Evolutionary conservation across 1,140 invertebrate species (phyloP).

Genomic region (Nymphalis io): DNA sequence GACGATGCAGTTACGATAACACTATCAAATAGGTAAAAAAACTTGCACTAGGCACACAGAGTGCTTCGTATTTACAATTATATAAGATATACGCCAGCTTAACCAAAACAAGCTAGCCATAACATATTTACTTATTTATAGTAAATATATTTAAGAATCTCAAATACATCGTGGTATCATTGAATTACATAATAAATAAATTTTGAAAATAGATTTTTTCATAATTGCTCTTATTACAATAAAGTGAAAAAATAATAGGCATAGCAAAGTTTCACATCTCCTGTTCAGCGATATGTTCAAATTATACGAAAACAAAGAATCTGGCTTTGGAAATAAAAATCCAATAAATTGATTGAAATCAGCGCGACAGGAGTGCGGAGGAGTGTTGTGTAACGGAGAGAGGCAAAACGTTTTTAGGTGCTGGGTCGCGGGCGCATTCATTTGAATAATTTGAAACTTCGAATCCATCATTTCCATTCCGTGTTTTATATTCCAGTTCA

Average conservation of each 20-base stretch:
- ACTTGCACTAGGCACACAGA: no score
- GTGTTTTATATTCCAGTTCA: conserved; percentile 39
- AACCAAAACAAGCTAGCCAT: no score
- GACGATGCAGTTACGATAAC: no score
- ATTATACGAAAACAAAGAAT: conserved; percentile 14
- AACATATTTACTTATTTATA: no score
- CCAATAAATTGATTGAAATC: conserved; percentile 26
- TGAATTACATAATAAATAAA: no score
- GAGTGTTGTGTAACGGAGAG: background rate
- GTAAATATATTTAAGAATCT: no score
- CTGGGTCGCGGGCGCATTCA: conserved; percentile 43
- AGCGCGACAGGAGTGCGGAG: conserved; percentile 1
- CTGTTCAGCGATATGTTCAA: background rate
- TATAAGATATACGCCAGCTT: no score
- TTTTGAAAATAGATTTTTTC: no score
- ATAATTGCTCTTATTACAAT: background rate
- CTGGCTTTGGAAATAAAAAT: conserved; percentile 17
- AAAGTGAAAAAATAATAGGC: background rate
- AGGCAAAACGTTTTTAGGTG: conserved; percentile 2
- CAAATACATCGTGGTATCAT: no score
- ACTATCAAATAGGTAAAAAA: no score
- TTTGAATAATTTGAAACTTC: conserved; percentile 58
- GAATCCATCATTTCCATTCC: conserved; percentile 53
- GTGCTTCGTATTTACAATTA: no score
- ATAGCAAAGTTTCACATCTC: background rate